Evolutionary conservation across 1,140 invertebrate species (phyloP).

Genomic region (Galleria mellonella): DNA sequence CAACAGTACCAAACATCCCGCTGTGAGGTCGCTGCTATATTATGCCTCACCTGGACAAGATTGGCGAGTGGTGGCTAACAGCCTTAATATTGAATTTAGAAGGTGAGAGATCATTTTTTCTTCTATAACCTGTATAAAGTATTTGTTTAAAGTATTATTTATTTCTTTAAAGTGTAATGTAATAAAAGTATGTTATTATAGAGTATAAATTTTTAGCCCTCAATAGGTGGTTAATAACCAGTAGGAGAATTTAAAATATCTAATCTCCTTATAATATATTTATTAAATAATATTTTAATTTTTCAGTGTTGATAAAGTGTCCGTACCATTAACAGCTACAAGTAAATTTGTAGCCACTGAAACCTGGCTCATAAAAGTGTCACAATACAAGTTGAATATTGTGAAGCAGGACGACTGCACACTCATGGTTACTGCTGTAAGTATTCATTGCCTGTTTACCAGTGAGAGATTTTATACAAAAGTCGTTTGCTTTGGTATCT

Average conservation of each 20-base stretch:
- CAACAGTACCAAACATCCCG: slow-evolving; percentile 84
- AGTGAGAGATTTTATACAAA: too few relatives aligned
- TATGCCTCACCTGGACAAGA: slow-evolving; percentile 77
- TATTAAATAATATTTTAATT: slow-evolving; percentile 16
- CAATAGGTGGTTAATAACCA: too few relatives aligned
- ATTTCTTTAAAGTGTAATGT: too few relatives aligned
- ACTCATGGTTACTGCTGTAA: slow-evolving; percentile 80
- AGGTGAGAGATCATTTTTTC: slow-evolving; percentile 60
- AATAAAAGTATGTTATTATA: too few relatives aligned
- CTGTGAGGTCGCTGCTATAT: slow-evolving; percentile 78
- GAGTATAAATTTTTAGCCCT: too few relatives aligned
- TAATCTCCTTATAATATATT: background rate
- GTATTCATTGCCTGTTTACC: slow-evolving; percentile 24
- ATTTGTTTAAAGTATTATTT: background rate
- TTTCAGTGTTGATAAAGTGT: slow-evolving; percentile 84
- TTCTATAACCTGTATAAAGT: background rate
- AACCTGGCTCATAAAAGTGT: slow-evolving; percentile 92
- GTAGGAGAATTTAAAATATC: too few relatives aligned
- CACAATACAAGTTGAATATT: slow-evolving; percentile 83
- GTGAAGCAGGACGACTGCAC: slow-evolving; percentile 86
- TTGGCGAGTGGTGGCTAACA: slow-evolving; percentile 81
- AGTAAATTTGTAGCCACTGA: slow-evolving; percentile 86
- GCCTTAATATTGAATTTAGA: slow-evolving; percentile 87
- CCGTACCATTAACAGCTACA: slow-evolving; percentile 80
- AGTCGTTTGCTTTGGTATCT: too few relatives aligned